These are phyloP conservation scores for Hemibagrus guttatus DNA, from an alignment of 2,797 vertebrate species.

Conservation along the genomic window DNA sequence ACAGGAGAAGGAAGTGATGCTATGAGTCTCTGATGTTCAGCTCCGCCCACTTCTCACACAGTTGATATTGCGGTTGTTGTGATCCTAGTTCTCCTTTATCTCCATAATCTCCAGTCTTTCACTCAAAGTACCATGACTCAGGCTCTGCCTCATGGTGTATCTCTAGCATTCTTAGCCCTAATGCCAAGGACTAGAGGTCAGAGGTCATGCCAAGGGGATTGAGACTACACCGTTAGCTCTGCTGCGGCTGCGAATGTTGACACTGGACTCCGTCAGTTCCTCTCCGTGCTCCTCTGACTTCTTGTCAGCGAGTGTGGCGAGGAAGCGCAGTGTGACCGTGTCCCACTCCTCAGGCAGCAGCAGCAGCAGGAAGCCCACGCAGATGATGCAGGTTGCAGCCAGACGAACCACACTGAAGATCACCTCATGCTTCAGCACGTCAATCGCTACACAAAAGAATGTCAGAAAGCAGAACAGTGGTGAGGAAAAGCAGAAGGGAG, in stretches of 20 bases:
- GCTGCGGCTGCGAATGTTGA: constrained; percentile 87
- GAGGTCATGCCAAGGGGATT: constrained; percentile 87
- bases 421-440: constrained; percentile 95
- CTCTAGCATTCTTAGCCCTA: background rate
- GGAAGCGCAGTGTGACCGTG: constrained; percentile 90
- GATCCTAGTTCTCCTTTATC: background rate
- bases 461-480: constrained; percentile 25
- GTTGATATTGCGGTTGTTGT: constrained; percentile 24
- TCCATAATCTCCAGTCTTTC: background rate
- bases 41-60: background rate
- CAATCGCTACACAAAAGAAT: constrained; percentile 78
- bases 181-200: constrained; percentile 19
- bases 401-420: constrained; percentile 97
- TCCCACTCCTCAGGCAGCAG: constrained; percentile 98
- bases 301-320: constrained; percentile 92
- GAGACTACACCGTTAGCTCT: constrained; percentile 91
- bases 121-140: constrained; percentile 19
- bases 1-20: constrained; percentile 16
- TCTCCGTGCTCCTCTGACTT: constrained; percentile 90
- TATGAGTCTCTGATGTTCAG: constrained; percentile 9
- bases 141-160: constrained; percentile 14
- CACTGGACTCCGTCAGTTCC: constrained; percentile 85
- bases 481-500: background rate
- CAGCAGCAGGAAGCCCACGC: constrained; percentile 93
- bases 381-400: constrained; percentile 94